phyloP scores from a whole-genome alignment of 2,888 invertebrate species.

The Sarcophaga variegata region DNA sequence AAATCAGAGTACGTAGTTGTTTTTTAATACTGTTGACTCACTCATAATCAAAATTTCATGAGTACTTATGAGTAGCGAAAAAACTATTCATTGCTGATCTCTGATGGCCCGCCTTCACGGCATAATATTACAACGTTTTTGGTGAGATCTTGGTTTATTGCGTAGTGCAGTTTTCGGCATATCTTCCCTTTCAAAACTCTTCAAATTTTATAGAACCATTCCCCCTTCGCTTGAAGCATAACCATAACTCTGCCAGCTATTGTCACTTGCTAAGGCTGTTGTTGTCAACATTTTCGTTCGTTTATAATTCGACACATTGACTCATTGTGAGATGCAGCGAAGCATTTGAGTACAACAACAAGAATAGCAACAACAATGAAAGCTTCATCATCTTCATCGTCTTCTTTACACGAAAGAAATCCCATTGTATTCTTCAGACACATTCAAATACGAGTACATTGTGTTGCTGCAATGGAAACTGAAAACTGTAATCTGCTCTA shows the following conservation, averaged over 20 bases:
- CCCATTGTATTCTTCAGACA: constrained; percentile 3
- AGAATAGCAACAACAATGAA: not conserved
- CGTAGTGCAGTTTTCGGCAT: not conserved
- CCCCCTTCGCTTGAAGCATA: not conserved
- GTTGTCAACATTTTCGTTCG: not conserved
- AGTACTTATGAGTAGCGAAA: no score
- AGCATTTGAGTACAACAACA: constrained; percentile 40
- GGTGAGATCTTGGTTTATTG: no score
- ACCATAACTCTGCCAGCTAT: not conserved
- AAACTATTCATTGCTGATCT: no score
- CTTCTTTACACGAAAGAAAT: not conserved
- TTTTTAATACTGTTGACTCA: no score
- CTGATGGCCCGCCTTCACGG: no score
- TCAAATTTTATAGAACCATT: not conserved
- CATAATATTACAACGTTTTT: no score
- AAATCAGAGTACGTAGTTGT: no score
- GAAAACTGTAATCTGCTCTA: no score
- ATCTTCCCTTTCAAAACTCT: not conserved
- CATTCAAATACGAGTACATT: not conserved
- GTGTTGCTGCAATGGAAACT: not conserved
- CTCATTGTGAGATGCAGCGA: constrained; percentile 54
- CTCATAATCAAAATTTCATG: no score
- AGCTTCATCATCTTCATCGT: not conserved
- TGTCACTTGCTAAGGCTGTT: not conserved
- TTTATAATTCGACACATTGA: constrained; percentile 48